Evolutionary conservation across 2,113 vertebrate species (phyloP).

Genomic region (Tenrec ecaudatus): DNA sequence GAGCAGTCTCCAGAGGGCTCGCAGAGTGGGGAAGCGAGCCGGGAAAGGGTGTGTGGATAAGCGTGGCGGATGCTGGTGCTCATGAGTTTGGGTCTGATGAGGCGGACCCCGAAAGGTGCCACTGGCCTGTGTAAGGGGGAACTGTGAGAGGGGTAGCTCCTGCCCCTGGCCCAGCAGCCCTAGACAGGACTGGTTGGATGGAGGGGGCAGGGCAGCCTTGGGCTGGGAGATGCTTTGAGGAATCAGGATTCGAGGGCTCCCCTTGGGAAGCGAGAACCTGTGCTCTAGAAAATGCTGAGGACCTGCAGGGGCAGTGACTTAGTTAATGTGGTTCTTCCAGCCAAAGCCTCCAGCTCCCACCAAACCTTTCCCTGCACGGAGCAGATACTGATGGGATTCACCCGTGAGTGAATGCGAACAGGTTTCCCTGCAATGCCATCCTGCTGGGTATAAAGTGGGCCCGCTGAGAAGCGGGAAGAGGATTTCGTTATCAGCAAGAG

Average conservation of each 20-base stretch:
- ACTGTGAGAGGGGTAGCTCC: background rate
- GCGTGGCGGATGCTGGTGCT: background rate
- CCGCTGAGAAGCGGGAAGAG: too few species aligned
- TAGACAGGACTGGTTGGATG: background rate
- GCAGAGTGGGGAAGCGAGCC: background rate
- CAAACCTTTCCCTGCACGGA: too few species aligned
- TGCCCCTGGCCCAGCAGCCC: background rate
- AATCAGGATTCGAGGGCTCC: background rate
- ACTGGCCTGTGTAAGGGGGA: background rate
- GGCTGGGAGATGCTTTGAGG: background rate
- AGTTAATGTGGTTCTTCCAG: too few species aligned
- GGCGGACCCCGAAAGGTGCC: background rate
- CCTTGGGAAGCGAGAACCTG: background rate
- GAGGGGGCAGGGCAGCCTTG: background rate
- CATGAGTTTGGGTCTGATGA: background rate
- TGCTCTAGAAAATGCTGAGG: background rate
- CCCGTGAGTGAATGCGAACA: too few species aligned
- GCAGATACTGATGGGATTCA: too few species aligned
- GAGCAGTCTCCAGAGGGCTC: constrained; percentile 7
- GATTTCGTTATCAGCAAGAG: too few species aligned
- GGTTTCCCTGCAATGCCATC: too few species aligned
- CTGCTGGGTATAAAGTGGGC: too few species aligned
- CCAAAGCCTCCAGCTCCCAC: too few species aligned
- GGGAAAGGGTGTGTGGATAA: background rate
- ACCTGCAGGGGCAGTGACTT: too few species aligned